Percentiles rank a stretch among this genome's conserved stretches.
These are phyloP conservation scores for Muntiacus reevesi DNA, from an alignment of 2,113 vertebrate species.

Conservation along the genomic window DNA sequence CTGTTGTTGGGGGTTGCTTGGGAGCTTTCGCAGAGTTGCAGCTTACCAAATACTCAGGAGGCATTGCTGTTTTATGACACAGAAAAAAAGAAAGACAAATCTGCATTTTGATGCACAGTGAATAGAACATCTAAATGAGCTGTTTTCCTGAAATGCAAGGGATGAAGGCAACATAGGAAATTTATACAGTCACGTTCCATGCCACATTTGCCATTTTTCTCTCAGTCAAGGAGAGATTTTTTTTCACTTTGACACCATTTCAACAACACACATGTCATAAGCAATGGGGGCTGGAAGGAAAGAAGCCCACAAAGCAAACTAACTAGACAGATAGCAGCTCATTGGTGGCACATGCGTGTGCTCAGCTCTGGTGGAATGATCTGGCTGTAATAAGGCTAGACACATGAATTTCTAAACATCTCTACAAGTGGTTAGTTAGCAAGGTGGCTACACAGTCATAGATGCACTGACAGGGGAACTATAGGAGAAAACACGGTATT, in stretches of 20 bases:
- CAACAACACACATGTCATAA: slow-evolving; percentile 77
- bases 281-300: slow-evolving; percentile 75
- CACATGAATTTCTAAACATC: slow-evolving; percentile 76
- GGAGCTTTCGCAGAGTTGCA: neutral
- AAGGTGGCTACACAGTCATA: slow-evolving; percentile 45
- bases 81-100: slow-evolving; percentile 32
- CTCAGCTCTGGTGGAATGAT: slow-evolving; percentile 24
- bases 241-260: slow-evolving; percentile 72
- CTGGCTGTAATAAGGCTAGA: slow-evolving; percentile 77
- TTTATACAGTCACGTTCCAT: slow-evolving; percentile 3
- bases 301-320: slow-evolving; percentile 72
- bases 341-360: slow-evolving; percentile 71
- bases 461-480: slow-evolving; percentile 65
- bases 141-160: neutral
- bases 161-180: neutral
- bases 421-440: slow-evolving; percentile 78
- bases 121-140: neutral
- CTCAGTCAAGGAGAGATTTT: slow-evolving; percentile 59
- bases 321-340: slow-evolving; percentile 78
- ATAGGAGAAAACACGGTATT: slow-evolving; percentile 65
- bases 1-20: neutral
- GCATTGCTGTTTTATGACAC: neutral
- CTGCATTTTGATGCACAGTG: neutral
- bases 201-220: slow-evolving; percentile 38
- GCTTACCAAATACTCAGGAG: neutral